Conservation (phyloP, 2,113 vertebrate genomes). For the Amazona vittata region DNA sequence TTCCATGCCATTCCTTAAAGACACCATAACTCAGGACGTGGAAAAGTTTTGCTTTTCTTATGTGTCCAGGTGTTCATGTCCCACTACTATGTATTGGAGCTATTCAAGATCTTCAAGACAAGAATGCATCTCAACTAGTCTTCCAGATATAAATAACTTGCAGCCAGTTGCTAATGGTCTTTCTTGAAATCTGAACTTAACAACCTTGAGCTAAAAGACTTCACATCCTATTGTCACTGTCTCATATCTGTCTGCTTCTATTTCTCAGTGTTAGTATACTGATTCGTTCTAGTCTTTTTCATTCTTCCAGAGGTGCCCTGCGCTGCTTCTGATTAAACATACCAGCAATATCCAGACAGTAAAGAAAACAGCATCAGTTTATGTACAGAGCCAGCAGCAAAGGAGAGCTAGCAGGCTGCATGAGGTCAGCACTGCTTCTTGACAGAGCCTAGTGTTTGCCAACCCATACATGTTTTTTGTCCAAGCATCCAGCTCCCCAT, state of each 20-base stretch:
- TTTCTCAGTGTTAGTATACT: background rate
- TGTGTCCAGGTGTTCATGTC: background rate
- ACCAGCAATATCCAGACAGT: background rate
- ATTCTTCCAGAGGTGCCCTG: background rate
- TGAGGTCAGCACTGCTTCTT: background rate
- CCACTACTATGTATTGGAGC: background rate
- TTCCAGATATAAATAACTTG: background rate
- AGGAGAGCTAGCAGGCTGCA: background rate
- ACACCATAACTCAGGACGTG: background rate
- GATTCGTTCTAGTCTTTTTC: background rate
- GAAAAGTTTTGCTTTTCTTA: background rate
- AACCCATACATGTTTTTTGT: background rate
- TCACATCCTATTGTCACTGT: background rate
- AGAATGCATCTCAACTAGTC: background rate
- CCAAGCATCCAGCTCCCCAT: background rate
- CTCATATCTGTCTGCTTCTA: background rate
- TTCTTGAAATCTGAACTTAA: background rate
- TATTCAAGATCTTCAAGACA: background rate
- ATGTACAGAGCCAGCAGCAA: background rate
- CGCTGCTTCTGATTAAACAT: background rate
- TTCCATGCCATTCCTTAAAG: background rate
- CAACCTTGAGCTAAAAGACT: background rate
- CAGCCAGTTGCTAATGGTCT: background rate
- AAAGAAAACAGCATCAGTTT: background rate
- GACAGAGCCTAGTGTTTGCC: background rate